Evolutionary conservation across 2,888 invertebrate genomes (phyloP).

Genomic region (Antheraea yamamai): DNA sequence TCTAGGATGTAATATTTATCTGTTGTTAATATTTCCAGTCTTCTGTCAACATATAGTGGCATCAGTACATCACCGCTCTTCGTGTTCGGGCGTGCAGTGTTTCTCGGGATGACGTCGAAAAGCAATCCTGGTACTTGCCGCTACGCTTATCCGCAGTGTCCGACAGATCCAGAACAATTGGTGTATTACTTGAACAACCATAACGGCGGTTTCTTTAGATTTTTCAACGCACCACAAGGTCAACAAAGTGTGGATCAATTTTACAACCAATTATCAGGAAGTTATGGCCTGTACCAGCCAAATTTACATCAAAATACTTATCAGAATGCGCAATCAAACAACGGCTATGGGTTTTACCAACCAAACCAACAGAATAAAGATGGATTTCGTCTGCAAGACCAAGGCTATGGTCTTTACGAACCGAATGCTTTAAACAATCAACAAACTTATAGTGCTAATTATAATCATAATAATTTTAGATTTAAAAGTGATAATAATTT

Average conservation of each 20-base stretch:
- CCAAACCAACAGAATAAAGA: conserved; percentile 31
- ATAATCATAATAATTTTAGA: conserved; percentile 34
- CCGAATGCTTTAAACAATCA: conserved; percentile 34
- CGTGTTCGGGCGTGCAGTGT: conserved; percentile 88
- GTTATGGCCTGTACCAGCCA: conserved; percentile 33
- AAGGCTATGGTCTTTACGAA: conserved; percentile 33
- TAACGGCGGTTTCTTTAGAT: conserved; percentile 92
- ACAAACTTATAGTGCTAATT: conserved; percentile 46
- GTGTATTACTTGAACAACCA: conserved; percentile 92
- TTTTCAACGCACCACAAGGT: conserved; percentile 83
- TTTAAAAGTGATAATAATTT: conserved; percentile 37
- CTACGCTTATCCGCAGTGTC: conserved; percentile 87
- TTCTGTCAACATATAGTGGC: conserved; percentile 82
- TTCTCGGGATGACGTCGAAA: conserved; percentile 87
- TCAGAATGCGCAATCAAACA: conserved; percentile 21
- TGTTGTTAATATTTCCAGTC: conserved; percentile 58
- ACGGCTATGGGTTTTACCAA: conserved; percentile 30
- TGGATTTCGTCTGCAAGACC: conserved; percentile 23
- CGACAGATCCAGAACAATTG: conserved; percentile 86
- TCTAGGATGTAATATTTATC: not conserved
- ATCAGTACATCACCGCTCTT: conserved; percentile 84
- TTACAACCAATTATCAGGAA: conserved; percentile 55
- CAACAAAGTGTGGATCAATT: conserved; percentile 46
- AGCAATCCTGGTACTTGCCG: conserved; percentile 82
- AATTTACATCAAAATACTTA: conserved; percentile 18